Conservation (phyloP, 2,888 invertebrate species). For the Drosophila quinaria region DNA sequence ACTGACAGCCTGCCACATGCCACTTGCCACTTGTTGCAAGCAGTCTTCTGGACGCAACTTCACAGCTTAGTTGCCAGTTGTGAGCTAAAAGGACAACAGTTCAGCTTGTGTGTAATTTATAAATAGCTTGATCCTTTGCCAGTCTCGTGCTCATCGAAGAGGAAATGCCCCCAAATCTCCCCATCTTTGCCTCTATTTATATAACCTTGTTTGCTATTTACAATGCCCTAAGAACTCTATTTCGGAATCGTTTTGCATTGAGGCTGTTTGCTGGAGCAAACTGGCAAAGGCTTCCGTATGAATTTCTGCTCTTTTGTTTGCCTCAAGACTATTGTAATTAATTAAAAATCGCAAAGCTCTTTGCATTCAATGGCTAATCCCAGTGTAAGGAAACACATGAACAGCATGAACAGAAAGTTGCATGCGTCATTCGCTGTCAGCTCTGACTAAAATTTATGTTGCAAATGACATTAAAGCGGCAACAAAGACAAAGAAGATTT, state of each 20-base stretch:
- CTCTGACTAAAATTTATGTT: slow-evolving; percentile 70
- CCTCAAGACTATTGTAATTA: slow-evolving; percentile 27
- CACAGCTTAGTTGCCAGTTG: slow-evolving; percentile 14
- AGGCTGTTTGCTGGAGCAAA: slow-evolving; percentile 3
- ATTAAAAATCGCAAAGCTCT: slow-evolving; percentile 36
- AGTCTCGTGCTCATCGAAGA: slow-evolving; percentile 60
- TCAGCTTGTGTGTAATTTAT: slow-evolving; percentile 42
- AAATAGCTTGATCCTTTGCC: slow-evolving; percentile 72
- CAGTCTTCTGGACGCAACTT: slow-evolving; percentile 22
- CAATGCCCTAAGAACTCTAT: slow-evolving; percentile 35
- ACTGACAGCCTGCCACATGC: slow-evolving; percentile 57
- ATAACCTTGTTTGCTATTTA: slow-evolving; percentile 23
- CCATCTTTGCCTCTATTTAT: slow-evolving; percentile 25
- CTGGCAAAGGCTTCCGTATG: not conserved
- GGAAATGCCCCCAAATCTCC: slow-evolving; percentile 45
- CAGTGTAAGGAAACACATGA: slow-evolving; percentile 12
- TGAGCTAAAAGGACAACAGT: slow-evolving; percentile 14
- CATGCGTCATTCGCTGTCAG: slow-evolving; percentile 56
- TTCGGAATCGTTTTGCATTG: slow-evolving; percentile 13
- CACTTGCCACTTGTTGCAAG: slow-evolving; percentile 69
- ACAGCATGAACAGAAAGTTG: slow-evolving; percentile 22
- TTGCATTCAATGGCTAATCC: slow-evolving; percentile 31
- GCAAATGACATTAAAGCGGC: slow-evolving; percentile 62
- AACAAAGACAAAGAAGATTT: slow-evolving; percentile 39
- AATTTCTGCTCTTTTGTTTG: slow-evolving; percentile 3